Conservation (phyloP, 2,797 vertebrate species). For the Agapornis canus region DNA sequence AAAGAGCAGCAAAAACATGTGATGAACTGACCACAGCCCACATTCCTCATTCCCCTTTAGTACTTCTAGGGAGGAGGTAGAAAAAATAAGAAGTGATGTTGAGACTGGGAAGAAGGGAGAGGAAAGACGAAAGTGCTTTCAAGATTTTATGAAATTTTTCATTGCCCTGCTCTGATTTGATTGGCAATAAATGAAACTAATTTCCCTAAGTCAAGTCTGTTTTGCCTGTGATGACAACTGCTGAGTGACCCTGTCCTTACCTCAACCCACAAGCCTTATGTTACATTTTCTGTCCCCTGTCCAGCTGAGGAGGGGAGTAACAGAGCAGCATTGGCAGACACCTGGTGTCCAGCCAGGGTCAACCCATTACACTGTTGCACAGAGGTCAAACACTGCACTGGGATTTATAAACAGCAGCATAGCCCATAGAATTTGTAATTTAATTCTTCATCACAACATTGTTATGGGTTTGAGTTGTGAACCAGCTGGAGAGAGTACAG, state of each 20-base stretch:
- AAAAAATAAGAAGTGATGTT: background rate
- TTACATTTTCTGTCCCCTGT: background rate
- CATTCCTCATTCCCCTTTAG: accelerated
- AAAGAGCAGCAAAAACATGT: accelerated
- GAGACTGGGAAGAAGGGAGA: background rate
- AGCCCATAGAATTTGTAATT: background rate
- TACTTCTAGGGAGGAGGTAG: background rate
- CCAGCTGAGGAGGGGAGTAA: background rate
- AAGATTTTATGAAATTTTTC: background rate
- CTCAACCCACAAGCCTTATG: background rate
- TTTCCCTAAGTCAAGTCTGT: background rate
- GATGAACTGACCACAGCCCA: background rate
- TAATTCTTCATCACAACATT: background rate
- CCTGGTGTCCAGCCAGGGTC: background rate
- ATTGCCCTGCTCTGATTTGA: background rate
- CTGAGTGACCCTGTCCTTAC: background rate
- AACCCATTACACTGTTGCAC: background rate
- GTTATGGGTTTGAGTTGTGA: background rate
- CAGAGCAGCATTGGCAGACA: background rate
- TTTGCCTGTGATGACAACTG: background rate
- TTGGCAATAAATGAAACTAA: background rate
- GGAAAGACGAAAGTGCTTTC: background rate
- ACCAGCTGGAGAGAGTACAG: background rate
- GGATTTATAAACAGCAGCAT: background rate
- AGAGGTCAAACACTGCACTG: background rate